Conservation (phyloP, 1,140 invertebrate genomes). For the Charaxes varanes region DNA sequence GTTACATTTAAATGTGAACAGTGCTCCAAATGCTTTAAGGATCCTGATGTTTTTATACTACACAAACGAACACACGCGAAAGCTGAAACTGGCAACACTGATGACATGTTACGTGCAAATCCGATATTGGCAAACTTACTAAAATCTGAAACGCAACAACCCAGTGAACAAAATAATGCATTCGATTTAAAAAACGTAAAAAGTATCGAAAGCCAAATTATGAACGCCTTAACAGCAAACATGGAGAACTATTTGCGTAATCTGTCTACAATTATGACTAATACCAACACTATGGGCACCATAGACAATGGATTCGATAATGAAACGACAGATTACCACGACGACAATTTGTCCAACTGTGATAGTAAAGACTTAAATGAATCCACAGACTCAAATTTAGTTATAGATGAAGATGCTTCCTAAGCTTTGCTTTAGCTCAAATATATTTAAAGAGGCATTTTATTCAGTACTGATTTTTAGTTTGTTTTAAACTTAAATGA, state of each 20-base stretch:
- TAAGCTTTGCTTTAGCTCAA: conserved; percentile 6
- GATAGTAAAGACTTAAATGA: conserved; percentile 29
- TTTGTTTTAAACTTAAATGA: conserved; percentile 7
- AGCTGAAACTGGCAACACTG: conserved; percentile 20
- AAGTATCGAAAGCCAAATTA: conserved; percentile 46
- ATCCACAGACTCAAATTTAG: conserved; percentile 27
- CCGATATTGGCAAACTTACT: conserved; percentile 54
- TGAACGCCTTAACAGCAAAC: conserved; percentile 41
- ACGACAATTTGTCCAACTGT: conserved; percentile 9
- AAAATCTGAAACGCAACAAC: conserved; percentile 16
- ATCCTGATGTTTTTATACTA: conserved; percentile 54
- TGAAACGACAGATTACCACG: conserved; percentile 4
- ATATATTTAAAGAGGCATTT: neutral
- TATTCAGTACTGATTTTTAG: neutral
- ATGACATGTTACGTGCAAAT: conserved; percentile 48
- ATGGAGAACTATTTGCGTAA: conserved; percentile 48
- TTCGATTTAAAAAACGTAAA: conserved; percentile 33
- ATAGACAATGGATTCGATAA: conserved; percentile 12
- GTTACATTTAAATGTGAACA: conserved; percentile 45
- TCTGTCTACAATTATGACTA: conserved; percentile 33
- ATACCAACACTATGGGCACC: conserved; percentile 15
- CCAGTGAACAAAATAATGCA: conserved; percentile 9
- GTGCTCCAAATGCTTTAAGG: conserved; percentile 60
- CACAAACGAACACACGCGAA: conserved; percentile 41
- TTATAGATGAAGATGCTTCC: conserved; percentile 31